These are phyloP conservation scores for Papio anubis DNA, from an alignment of 2,113 vertebrate species.

Conservation along the genomic window DNA sequence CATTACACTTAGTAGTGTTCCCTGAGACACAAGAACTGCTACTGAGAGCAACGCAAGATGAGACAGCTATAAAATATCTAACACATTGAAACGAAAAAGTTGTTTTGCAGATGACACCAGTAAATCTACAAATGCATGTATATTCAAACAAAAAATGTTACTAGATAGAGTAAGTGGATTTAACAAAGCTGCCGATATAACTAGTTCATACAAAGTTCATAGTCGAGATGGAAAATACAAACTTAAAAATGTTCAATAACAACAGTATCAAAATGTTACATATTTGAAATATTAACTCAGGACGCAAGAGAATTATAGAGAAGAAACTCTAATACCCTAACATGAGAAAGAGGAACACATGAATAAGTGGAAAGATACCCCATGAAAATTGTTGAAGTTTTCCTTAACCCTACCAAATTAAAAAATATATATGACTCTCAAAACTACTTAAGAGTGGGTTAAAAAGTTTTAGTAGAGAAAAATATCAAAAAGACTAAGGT, in stretches of 20 bases:
- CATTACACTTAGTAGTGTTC: not conserved
- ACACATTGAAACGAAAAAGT: not conserved
- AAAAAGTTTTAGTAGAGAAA: not conserved
- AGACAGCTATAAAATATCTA: not conserved
- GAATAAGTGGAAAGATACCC: constrained; percentile 11
- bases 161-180: not conserved
- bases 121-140: not conserved
- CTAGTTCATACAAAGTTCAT: constrained; percentile 28
- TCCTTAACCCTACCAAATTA: constrained; percentile 29
- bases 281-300: constrained; percentile 10
- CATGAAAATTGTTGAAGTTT: not conserved
- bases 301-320: constrained; percentile 15
- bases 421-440: not conserved
- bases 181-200: constrained; percentile 29
- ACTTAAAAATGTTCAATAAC: constrained; percentile 39
- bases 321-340: constrained; percentile 31
- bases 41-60: not conserved
- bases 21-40: not conserved
- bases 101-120: not conserved
- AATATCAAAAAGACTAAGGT: constrained; percentile 10
- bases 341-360: not conserved
- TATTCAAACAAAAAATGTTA: not conserved
- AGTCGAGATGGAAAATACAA: constrained; percentile 1
- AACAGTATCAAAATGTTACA: not conserved
- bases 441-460: not conserved